Percentiles rank a stretch among this genome's conserved stretches.
These are phyloP conservation scores for Gallinago jamesoni DNA, from an alignment of 2,113 vertebrate genomes.

Conservation along the genomic window DNA sequence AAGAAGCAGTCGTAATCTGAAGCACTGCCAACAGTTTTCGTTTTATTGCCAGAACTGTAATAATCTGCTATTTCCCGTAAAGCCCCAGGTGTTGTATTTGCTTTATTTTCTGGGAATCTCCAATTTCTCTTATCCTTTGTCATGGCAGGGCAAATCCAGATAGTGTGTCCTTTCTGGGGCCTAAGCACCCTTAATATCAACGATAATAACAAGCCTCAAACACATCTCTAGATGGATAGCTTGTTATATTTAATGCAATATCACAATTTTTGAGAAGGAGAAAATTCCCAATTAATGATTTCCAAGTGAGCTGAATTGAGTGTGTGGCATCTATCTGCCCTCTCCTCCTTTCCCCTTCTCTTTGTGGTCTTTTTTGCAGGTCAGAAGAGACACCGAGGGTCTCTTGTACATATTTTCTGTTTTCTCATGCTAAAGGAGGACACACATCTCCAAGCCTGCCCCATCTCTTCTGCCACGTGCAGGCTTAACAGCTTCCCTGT, in stretches of 20 bases:
- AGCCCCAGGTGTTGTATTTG: background rate
- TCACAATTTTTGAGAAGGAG: background rate
- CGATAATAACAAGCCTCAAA: background rate
- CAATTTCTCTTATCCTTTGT: background rate
- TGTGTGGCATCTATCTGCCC: background rate
- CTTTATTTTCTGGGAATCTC: background rate
- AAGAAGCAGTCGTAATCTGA: background rate
- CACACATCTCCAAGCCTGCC: background rate
- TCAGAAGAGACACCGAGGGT: background rate
- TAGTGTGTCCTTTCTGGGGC: background rate
- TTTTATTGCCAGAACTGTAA: slow-evolving; percentile 12
- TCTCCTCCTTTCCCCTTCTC: background rate
- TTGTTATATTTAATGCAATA: background rate
- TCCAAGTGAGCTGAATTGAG: background rate
- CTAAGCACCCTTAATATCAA: background rate
- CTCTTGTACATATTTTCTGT: background rate
- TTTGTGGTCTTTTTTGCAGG: background rate
- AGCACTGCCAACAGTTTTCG: background rate
- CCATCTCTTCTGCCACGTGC: background rate
- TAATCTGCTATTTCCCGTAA: slow-evolving; percentile 60
- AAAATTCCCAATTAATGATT: background rate
- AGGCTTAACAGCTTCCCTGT: background rate
- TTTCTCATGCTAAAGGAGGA: background rate
- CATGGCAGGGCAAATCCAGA: background rate
- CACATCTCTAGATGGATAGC: background rate